These are phyloP conservation scores for Zootoca vivipara DNA, from an alignment of 2,113 vertebrate genomes.

Conservation along the genomic window DNA sequence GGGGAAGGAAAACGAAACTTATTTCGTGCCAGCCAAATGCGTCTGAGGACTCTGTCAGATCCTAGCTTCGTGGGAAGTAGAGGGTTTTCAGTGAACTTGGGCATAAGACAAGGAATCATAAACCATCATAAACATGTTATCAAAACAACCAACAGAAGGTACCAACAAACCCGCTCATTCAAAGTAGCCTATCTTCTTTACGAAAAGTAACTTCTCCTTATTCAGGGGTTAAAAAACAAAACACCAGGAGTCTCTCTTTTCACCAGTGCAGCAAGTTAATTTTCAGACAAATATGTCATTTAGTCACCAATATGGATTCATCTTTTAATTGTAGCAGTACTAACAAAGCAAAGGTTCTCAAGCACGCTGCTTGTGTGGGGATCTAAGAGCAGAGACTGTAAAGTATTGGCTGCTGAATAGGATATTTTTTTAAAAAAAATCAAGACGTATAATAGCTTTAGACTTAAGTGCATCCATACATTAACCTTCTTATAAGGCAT, in stretches of 20 bases:
- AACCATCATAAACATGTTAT: not conserved
- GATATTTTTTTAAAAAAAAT: not conserved
- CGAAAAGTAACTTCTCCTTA: not conserved
- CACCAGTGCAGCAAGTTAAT: not conserved
- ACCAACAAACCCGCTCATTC: not conserved
- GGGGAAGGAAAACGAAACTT: not conserved
- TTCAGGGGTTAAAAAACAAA: not conserved
- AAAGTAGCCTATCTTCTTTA: not conserved
- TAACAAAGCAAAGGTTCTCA: not conserved
- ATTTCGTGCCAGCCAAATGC: not conserved
- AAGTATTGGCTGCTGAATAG: not conserved
- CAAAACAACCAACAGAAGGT: no score
- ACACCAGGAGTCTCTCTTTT: not conserved
- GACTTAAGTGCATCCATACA: not conserved
- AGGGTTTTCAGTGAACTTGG: not conserved
- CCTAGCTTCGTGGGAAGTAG: not conserved
- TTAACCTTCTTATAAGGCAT: conserved; percentile 16
- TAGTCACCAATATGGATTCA: not conserved
- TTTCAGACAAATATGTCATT: not conserved
- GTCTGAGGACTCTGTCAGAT: not conserved
- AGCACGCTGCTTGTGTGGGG: not conserved
- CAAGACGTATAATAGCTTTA: not conserved
- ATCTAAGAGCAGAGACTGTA: not conserved
- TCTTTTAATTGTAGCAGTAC: not conserved
- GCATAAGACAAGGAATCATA: not conserved